A percentile compares a stretch with the other conserved stretches of the same genome.
phyloP scores from a whole-genome alignment of 2,888 invertebrate genomes.

The Galeopsomyia nigrocyanea region DNA sequence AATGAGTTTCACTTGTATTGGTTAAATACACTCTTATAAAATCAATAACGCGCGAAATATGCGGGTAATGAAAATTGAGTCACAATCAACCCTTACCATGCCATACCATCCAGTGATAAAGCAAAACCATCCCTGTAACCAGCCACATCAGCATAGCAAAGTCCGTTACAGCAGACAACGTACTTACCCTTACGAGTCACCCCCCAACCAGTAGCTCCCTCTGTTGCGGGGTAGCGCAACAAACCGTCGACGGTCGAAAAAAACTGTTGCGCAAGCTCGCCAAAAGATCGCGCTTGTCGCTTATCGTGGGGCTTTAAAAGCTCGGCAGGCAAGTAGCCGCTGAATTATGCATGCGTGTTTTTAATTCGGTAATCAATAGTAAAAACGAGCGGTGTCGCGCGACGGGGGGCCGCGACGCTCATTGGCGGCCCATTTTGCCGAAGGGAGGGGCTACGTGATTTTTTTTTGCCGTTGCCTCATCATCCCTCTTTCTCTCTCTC shows the following conservation, averaged over 20 bases:
- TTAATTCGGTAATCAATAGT: constrained; percentile 67
- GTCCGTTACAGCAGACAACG: neutral
- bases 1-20: too few relatives aligned
- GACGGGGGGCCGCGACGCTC: constrained; percentile 40
- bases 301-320: constrained; percentile 39
- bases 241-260: neutral
- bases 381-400: constrained; percentile 62
- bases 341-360: constrained; percentile 67
- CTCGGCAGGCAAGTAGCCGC: constrained; percentile 49
- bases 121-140: neutral
- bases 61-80: too few relatives aligned
- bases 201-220: constrained; percentile 22
- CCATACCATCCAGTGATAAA: constrained; percentile 12
- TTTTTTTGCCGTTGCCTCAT: constrained; percentile 11
- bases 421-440: constrained; percentile 45
- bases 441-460: constrained; percentile 42
- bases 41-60: too few relatives aligned
- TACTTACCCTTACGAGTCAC: constrained; percentile 26
- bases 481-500: neutral
- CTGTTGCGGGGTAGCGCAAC: constrained; percentile 31
- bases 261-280: neutral
- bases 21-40: too few relatives aligned
- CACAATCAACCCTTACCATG: constrained; percentile 16
- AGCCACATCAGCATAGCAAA: neutral
- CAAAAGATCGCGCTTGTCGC: constrained; percentile 8